phyloP scores from a whole-genome alignment of 1,140 invertebrate genomes.

The Nasonia vitripennis region DNA sequence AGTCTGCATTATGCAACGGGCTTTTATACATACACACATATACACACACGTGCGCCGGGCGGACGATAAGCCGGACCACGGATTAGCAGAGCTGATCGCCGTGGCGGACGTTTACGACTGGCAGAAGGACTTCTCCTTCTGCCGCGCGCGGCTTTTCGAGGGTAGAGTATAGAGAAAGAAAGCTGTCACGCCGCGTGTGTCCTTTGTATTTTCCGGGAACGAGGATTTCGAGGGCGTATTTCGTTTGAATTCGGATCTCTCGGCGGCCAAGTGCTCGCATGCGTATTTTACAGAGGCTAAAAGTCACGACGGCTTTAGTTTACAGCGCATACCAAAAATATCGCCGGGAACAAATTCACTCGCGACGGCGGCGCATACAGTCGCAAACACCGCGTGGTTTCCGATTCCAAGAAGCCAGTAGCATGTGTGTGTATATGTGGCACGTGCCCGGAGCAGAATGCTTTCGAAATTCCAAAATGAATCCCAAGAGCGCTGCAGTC shows the following conservation, averaged over 20 bases:
- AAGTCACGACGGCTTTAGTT: too few species aligned
- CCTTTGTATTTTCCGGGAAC: background rate
- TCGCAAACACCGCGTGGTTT: too few species aligned
- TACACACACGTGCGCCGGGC: too few species aligned
- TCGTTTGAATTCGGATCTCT: background rate
- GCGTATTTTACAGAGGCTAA: too few species aligned
- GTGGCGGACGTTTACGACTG: too few species aligned
- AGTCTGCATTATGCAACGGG: slow-evolving; percentile 1
- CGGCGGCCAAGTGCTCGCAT: too few species aligned
- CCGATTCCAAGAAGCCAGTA: background rate
- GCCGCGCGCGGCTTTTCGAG: too few species aligned
- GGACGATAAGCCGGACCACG: background rate
- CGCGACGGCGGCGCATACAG: too few species aligned
- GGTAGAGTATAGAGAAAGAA: background rate
- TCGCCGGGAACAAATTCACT: too few species aligned
- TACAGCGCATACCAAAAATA: too few species aligned
- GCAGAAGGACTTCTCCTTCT: background rate
- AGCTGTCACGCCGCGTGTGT: background rate
- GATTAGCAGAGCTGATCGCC: too few species aligned
- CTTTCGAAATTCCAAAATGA: background rate
- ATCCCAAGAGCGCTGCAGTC: background rate
- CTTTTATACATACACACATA: background rate
- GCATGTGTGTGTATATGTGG: too few species aligned
- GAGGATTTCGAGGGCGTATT: background rate
- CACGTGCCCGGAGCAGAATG: background rate